phyloP scores from a whole-genome alignment of 2,797 vertebrate genomes.

The Schizopygopsis pylzovi region DNA sequence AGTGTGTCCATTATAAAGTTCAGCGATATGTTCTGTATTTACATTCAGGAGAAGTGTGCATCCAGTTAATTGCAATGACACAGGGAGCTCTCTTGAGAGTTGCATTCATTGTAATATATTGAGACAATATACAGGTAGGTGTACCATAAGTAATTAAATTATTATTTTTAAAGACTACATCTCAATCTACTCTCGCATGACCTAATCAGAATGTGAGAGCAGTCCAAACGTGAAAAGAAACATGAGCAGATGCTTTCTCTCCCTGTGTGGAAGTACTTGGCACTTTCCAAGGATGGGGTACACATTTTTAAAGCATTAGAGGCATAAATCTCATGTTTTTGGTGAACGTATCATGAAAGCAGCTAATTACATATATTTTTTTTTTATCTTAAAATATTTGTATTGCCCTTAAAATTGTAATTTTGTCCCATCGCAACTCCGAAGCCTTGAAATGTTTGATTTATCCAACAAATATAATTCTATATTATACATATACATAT shows the following conservation, averaged over 20 bases:
- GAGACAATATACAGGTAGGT: slow-evolving; percentile 35
- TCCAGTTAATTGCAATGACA: slow-evolving; percentile 25
- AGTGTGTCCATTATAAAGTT: slow-evolving; percentile 45
- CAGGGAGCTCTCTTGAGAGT: slow-evolving; percentile 19
- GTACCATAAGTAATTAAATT: slow-evolving; percentile 31
- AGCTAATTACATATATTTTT: background rate
- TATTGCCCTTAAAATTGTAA: background rate
- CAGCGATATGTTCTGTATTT: slow-evolving; percentile 37
- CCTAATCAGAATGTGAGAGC: slow-evolving; percentile 55
- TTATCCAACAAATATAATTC: background rate
- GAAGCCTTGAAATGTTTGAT: background rate
- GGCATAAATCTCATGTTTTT: background rate
- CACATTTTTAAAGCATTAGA: background rate
- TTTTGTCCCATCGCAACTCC: background rate
- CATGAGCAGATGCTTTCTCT: slow-evolving; percentile 41
- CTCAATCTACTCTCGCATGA: slow-evolving; percentile 43
- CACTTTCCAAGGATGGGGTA: slow-evolving; percentile 11
- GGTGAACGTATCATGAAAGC: background rate
- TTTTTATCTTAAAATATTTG: background rate
- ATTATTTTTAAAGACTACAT: slow-evolving; percentile 9
- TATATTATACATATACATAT: background rate
- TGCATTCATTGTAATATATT: slow-evolving; percentile 33
- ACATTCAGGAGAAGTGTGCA: slow-evolving; percentile 32
- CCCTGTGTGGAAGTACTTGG: background rate
- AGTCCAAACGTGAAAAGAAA: slow-evolving; percentile 49